These are phyloP conservation scores for Cactoblastis cactorum DNA, from an alignment of 2,888 invertebrate genomes.

Conservation along the genomic window DNA sequence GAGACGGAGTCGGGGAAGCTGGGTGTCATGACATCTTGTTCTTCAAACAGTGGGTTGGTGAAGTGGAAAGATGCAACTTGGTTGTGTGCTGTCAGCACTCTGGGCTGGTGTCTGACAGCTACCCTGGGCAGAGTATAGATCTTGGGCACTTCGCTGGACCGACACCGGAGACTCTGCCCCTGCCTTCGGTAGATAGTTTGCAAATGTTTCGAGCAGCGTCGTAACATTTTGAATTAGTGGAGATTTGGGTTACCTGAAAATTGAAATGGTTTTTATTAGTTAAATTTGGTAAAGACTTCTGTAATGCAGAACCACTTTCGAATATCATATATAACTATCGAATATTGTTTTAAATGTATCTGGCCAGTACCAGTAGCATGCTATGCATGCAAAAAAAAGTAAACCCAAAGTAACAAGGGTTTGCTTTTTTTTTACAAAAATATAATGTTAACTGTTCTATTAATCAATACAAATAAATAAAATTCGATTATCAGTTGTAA, in stretches of 20 bases:
- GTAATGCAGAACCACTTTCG: no score
- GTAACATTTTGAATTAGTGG: slow-evolving; percentile 55
- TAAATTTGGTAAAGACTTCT: not conserved
- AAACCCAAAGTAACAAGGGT: no score
- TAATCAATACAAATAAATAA: no score
- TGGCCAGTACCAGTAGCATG: no score
- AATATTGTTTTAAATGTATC: no score
- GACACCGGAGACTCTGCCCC: slow-evolving; percentile 57
- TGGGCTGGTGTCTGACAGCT: slow-evolving; percentile 36
- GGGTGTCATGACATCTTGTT: slow-evolving; percentile 89
- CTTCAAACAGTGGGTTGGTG: slow-evolving; percentile 57
- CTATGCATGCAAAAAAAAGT: no score
- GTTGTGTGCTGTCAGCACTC: slow-evolving; percentile 43
- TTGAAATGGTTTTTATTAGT: slow-evolving; percentile 14
- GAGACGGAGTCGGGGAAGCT: slow-evolving; percentile 98
- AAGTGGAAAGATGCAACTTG: slow-evolving; percentile 65
- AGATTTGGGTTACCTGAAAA: slow-evolving; percentile 45
- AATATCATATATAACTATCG: no score
- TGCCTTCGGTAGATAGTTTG: slow-evolving; percentile 71
- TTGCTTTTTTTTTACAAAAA: no score
- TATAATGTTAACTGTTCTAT: no score
- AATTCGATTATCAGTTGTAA: no score
- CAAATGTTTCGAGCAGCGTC: slow-evolving; percentile 71
- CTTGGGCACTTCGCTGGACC: slow-evolving; percentile 59
- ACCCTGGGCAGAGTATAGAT: slow-evolving; percentile 44